Base-by-base conservation (phyloP, 2,888 invertebrate genomes). In the Chrysotoxum bicinctum region DNA sequence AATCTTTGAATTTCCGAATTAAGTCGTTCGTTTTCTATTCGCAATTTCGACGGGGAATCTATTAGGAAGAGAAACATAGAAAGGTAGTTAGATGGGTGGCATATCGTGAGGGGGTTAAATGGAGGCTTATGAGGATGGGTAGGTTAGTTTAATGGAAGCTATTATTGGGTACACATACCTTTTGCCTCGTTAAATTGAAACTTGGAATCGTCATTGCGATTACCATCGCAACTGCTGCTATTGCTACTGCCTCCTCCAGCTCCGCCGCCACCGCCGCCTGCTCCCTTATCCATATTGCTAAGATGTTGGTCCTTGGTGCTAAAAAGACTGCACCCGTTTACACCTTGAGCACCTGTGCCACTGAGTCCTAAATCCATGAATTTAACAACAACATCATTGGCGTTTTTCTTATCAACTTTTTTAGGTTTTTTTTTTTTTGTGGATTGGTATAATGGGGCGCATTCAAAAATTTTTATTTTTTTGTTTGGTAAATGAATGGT, bases 1-100 rank as follows among this genome's bases (percentile, higher is more conserved):
- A 92, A 81, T 43, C 92, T 89, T 54, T 88, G 56, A n/a, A 92
- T 87, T 87, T 92, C 92, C 21, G 90, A 93, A 92, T 93, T 90
- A 82, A 97, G 93, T 78, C 96, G 94, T 90, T 97, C 97, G 91
- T 97, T 97, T 90, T 97, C 96, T 93, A 93, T 89, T 92, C 94
- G 90, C 32, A 92, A 80, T 83, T 91, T 92, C 74, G 89, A 88
- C 10, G 90, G 88, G 10, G 90, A 89, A 50, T 66, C 66, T 66
- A 50, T 30, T 40, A 26, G 16, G 14, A 23, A 7, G 26, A 1
- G 40, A 9, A 21, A 23, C 21, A 48, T 12, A 43, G 1, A 9
- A 43, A 43, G 9, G 19, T 40, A 40, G 7, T 0, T 9, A 40
- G 8, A 7, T 40, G 2, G 40, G n/a, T n/a, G n/a, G n/a, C 8